Evolutionary conservation across 2,797 vertebrate genomes (phyloP), one percentile per base, ranked within the genome.

Genomic region (Lutjanus campechanus): DNA sequence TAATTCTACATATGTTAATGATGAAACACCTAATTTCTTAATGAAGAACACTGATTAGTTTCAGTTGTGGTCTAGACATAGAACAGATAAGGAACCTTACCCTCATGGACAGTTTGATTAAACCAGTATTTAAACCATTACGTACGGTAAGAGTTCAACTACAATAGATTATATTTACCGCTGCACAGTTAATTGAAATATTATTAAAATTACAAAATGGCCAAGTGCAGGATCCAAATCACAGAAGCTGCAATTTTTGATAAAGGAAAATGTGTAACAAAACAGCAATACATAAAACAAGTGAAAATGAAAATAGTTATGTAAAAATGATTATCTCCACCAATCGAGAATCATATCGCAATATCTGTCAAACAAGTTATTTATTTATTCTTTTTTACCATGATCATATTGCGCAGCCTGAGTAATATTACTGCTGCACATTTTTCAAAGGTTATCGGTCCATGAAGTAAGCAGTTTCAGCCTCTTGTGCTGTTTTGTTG

Each of bases 71-170:
- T 77, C 22, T 1, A 40, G 22, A 51, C 11, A n/a, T 11, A 19
- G 12, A 59, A 53, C 49, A 50, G 72, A 82, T 46, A 61, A 60
- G 20, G 29, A 50, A 15, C 11, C 11, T 67, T 68, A 58, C 69
- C 54, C 44, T 56, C 25, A 59, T 43, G 22, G 6, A 53, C 22
- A 47, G 9, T 71, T 41, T n/a, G n/a, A 54, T 76, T 63, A 54
- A 77, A 85, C 17, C 20, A 50, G 44, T 29, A 73, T 65, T 67
- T 25, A 58, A 76, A 49, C 12, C 11, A 36, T 84, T n/a, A 25
- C 40, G 54, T 15, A 43, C 59, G 29, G 29, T 36, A 61, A 64
- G 2, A 12, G 55, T 9, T 3, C 1, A 41, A 9, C 11, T 36
- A 36, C 47, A 6, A 44, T 50, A 25, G 11, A 44, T 59, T 44